Conservation (phyloP, 2,797 vertebrate genomes). For the Muraenolepis orangiensis region DNA sequence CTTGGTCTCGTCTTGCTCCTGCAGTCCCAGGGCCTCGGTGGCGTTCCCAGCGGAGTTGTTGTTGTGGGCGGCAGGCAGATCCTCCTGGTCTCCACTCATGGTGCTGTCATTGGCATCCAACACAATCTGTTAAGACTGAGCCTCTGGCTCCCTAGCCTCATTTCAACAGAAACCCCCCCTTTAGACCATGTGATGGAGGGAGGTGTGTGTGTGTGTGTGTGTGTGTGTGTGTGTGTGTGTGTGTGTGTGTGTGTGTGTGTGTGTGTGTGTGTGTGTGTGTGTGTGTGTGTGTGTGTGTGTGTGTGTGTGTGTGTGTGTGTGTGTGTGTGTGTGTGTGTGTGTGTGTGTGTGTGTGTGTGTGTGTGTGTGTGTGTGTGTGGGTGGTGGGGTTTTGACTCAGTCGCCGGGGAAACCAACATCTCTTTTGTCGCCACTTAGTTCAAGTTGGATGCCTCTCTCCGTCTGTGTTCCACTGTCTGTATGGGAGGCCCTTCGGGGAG, state of each 20-base stretch:
- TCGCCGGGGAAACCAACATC: slow-evolving; percentile 62
- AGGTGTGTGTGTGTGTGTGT: too few species aligned
- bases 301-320: too few species aligned
- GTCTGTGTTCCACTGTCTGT: slow-evolving; percentile 29
- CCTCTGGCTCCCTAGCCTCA: slow-evolving; percentile 17
- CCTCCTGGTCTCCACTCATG: slow-evolving; percentile 54
- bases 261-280: too few species aligned
- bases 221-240: too few species aligned
- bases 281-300: too few species aligned
- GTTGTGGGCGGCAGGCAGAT: slow-evolving; percentile 12
- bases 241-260: too few species aligned
- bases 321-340: too few species aligned
- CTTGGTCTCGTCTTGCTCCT: slow-evolving; percentile 32
- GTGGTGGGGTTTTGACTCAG: slow-evolving; percentile 33
- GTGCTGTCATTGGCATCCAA: slow-evolving; percentile 48
- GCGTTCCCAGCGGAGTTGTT: slow-evolving; percentile 42
- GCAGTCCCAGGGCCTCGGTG: slow-evolving; percentile 36
- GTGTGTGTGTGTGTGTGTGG: too few species aligned
- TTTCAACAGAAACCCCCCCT: slow-evolving; percentile 39
- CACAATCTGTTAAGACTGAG: slow-evolving; percentile 36
- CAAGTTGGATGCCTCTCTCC: slow-evolving; percentile 33
- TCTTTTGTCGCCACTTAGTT: slow-evolving; percentile 47
- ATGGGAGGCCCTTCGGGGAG: slow-evolving; percentile 26
- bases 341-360: too few species aligned
- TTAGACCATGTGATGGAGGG: slow-evolving; percentile 57